These are phyloP conservation scores for Pantelozetes paolii DNA, from an alignment of 2,888 invertebrate species.

Conservation along the genomic window DNA sequence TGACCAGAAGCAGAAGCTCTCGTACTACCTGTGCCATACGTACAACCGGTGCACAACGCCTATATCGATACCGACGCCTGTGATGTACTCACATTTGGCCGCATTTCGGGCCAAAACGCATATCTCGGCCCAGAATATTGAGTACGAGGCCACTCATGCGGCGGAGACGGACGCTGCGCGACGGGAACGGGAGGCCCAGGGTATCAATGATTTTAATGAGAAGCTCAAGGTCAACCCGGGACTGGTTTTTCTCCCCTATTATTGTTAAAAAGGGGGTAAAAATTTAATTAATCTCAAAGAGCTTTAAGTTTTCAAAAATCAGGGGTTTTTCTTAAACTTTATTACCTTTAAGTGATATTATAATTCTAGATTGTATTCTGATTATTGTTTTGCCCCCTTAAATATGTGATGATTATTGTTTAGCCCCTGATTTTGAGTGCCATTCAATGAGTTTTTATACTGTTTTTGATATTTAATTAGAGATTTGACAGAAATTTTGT, in stretches of 20 bases:
- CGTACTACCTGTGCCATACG: constrained; percentile 49
- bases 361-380: too few species aligned
- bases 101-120: constrained; percentile 45
- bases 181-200: not conserved
- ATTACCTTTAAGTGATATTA: too few species aligned
- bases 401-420: too few species aligned
- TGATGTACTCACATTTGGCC: constrained; percentile 49
- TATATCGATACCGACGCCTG: constrained; percentile 51
- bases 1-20: constrained; percentile 47
- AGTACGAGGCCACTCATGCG: not conserved
- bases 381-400: too few species aligned
- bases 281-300: too few species aligned
- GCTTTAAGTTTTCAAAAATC: too few species aligned
- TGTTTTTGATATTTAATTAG: too few species aligned
- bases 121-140: constrained; percentile 14
- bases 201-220: not conserved
- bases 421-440: too few species aligned
- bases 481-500: too few species aligned
- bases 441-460: too few species aligned
- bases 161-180: not conserved
- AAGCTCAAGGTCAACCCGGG: not conserved
- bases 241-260: not conserved
- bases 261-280: too few species aligned
- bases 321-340: too few species aligned
- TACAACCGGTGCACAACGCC: constrained; percentile 49